Evolutionary conservation across 1,140 invertebrate genomes (phyloP).

Genomic region (Atta cephalotes): DNA sequence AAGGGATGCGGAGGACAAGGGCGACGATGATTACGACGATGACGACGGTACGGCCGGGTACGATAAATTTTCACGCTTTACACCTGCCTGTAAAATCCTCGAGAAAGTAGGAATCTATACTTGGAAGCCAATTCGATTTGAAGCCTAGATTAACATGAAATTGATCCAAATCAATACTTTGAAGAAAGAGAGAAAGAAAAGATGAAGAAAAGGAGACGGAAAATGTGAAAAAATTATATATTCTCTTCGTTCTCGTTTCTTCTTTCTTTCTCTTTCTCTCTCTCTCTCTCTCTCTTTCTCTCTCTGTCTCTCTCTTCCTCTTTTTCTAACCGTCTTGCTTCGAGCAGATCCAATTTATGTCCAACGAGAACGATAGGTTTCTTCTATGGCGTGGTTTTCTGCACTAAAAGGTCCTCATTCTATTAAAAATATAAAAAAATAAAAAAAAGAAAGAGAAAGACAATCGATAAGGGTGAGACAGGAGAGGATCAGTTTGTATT

Average conservation of each 20-base stretch:
- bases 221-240: slow-evolving; percentile 28
- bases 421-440: background rate
- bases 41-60: slow-evolving; percentile 46
- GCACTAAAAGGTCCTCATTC: slow-evolving; percentile 25
- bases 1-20: slow-evolving; percentile 54
- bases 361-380: slow-evolving; percentile 42
- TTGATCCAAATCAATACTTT: slow-evolving; percentile 44
- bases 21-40: slow-evolving; percentile 33
- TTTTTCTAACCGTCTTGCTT: background rate
- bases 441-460: background rate
- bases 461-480: slow-evolving; percentile 42
- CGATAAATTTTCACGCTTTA: slow-evolving; percentile 59
- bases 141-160: slow-evolving; percentile 18
- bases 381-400: background rate
- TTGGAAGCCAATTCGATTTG: slow-evolving; percentile 4
- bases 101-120: slow-evolving; percentile 10
- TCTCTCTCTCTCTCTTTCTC: background rate
- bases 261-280: background rate
- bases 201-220: background rate
- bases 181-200: background rate
- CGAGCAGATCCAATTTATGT: slow-evolving; percentile 48
- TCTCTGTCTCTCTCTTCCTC: background rate
- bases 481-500: background rate
- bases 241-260: background rate
- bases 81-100: slow-evolving; percentile 42